Conservation (phyloP, 2,888 invertebrate species). For the Adela reaumurella region DNA sequence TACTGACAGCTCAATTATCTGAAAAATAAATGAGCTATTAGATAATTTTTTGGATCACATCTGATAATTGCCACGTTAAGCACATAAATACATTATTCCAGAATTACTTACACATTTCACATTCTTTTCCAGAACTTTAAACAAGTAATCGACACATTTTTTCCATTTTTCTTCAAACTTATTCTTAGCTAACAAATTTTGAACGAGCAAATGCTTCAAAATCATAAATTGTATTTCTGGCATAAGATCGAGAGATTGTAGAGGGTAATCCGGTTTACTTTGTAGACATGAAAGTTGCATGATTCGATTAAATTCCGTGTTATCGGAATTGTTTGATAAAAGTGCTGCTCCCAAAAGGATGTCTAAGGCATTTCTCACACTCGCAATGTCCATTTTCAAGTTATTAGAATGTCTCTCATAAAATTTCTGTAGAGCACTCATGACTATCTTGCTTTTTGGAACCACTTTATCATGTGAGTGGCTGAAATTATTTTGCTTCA, state of each 20-base stretch:
- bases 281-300: constrained; percentile 28
- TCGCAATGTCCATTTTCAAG: constrained; percentile 9
- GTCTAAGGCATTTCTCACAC: too few species aligned
- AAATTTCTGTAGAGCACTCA: constrained; percentile 13
- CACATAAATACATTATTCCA: too few species aligned
- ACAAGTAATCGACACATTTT: constrained; percentile 18
- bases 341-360: constrained; percentile 20
- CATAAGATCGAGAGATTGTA: constrained; percentile 17
- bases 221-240: constrained; percentile 19
- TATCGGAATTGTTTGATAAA: constrained; percentile 16
- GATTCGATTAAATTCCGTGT: constrained; percentile 18
- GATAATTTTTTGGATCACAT: too few species aligned
- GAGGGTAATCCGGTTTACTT: constrained; percentile 18
- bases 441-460: neutral
- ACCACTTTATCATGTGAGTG: constrained; percentile 1
- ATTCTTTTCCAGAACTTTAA: constrained; percentile 19
- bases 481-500: neutral
- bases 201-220: constrained; percentile 24
- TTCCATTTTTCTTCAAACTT: constrained; percentile 22
- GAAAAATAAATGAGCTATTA: constrained; percentile 25
- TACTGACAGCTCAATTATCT: constrained; percentile 33
- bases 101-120: too few species aligned
- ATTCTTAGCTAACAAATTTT: constrained; percentile 14
- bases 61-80: too few species aligned
- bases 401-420: constrained; percentile 19